Conservation (phyloP, 2,113 vertebrate genomes). For the Lichenostomus cassidix region DNA sequence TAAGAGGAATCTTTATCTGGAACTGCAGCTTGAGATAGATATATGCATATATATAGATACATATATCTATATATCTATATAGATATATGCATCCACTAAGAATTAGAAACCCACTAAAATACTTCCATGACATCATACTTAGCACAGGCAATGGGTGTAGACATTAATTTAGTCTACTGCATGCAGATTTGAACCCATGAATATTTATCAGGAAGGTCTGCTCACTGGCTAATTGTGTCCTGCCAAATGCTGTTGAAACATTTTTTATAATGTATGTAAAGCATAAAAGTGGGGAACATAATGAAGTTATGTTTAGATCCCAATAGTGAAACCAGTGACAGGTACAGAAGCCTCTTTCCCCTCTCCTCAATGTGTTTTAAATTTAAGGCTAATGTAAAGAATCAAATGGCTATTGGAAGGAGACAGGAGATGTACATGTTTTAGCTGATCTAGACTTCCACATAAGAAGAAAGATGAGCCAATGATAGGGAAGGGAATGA, state of each 20-base stretch:
- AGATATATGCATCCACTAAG: background rate
- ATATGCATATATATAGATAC: background rate
- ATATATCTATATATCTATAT: background rate
- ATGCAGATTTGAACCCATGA: background rate
- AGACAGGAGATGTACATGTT: constrained; percentile 7
- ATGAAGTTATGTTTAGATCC: background rate
- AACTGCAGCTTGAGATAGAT: background rate
- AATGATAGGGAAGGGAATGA: constrained; percentile 40
- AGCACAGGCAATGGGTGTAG: background rate
- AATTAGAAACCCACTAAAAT: background rate
- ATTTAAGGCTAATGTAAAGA: constrained; percentile 22
- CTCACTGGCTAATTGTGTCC: background rate
- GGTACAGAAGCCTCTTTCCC: background rate
- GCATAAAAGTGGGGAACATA: background rate
- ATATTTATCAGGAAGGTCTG: background rate
- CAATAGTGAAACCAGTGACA: background rate
- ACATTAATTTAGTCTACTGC: background rate
- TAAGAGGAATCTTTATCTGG: background rate
- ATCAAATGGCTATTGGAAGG: background rate
- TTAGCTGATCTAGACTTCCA: background rate
- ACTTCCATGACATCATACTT: background rate
- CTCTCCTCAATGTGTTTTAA: background rate
- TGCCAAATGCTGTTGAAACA: background rate
- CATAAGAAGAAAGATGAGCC: constrained; percentile 40
- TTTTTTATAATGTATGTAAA: background rate